Base-by-base conservation (phyloP, 1,140 invertebrate genomes). In the Drosophila orosa region DNA sequence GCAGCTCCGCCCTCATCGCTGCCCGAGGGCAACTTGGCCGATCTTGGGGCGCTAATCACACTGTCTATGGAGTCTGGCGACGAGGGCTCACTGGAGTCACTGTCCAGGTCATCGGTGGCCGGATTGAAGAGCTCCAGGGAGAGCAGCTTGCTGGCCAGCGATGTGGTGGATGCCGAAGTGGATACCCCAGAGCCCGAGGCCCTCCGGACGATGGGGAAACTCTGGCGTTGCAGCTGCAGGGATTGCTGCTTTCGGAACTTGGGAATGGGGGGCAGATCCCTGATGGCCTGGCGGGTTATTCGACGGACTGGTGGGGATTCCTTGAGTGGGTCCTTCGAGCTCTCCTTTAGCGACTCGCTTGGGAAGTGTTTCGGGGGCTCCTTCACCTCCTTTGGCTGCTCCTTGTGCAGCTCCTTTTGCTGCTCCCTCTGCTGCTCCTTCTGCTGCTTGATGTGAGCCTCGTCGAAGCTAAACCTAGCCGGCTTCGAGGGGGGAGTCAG, bases 51-150 rank as follows among this genome's bases (percentile, higher is more conserved):
- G 81, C 95, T 97, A 48, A 97, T 96, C 4, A 97, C 96, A 80
- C 96, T 97, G 66, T 96, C 96, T 1, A 96, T 95, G 3, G 97
- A 97, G 86, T 97, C 96, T 3, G 97, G 97, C 0, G 97, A 97
- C 0, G 96, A 97, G 3, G 96, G 95, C 19, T 96, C 96, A 74
- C 96, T 96, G 1, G 96, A 97, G 90, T 98, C 97, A 78, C 96
- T 97, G 85, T 98, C 97, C 91, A 97, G 94, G 81, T 98, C 97
- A 90, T 98, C 97, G 8, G 95, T 97, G 83, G 97, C 97, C 2
- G 97, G 97, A 92, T 98, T 98, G 81, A 97, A 98, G 7, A 98
- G 92, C 90, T 98, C 97, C 54, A 97, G 92, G 3, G 96, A 96
- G 58, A 97, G 93, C 13, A 97, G 89, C 58, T 95, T 95, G 0